Evolutionary conservation across 2,888 invertebrate genomes (phyloP), one percentile per base, ranked within the genome.

Genomic region (Erpobdella octoculata): DNA sequence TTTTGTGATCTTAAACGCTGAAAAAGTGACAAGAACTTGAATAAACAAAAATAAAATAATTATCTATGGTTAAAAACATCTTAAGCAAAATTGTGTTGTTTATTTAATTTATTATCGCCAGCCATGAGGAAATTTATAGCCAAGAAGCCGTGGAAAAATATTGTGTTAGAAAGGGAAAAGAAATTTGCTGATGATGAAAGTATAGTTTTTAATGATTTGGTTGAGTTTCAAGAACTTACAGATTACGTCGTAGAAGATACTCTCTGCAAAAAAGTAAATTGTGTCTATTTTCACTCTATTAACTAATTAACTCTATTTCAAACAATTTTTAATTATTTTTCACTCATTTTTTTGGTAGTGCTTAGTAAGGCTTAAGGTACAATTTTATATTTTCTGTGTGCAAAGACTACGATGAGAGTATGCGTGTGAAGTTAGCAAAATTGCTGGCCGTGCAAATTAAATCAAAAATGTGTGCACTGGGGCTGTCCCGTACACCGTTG

Each of bases 201-300:
- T n/a, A n/a, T n/a, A n/a, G n/a, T n/a, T n/a, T 58, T 69, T 69
- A 58, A 48, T 35, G 69, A 69, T 31, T 21, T 69, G 36, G 33
- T 69, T 8, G 69, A 69, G 36, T 69, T 46, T 69, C 58, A 69
- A 58, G 58, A 48, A 33, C 35, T 69, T 15, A 69, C 69, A 9
- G 69, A 69, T 46, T 69, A 69, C 33, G 33, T 48, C 21, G 21
- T 69, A n/a, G 46, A 69, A 12, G 37, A 69, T n/a, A 21, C 21
- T 41, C 4, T 18, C 38, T 12, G 38, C 46, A 53, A 53, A 53
- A 53, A 53, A 53, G 53, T 53, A 53, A n/a, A n/a, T n/a, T 15
- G 53, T 15, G 2, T 53, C 21, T 53, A 25, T 8, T 12, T 25
- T 5, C 8, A 53, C 21, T 12, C 4, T 48, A 6, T 21, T 3